phyloP scores from a whole-genome alignment of 30 jellyfish, hydroid and myxozoan species.

The Haliclystus octoradiatus region DNA sequence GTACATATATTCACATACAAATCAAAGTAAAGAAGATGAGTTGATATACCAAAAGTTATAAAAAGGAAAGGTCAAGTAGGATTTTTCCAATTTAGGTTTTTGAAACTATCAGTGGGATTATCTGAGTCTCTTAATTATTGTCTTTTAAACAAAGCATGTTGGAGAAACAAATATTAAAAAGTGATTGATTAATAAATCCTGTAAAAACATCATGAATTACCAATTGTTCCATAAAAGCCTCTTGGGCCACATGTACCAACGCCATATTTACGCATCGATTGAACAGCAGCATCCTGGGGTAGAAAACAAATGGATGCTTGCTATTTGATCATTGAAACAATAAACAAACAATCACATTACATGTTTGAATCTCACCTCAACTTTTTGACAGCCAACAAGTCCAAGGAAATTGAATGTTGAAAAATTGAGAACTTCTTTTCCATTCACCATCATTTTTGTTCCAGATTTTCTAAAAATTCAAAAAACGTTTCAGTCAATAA shows the following conservation, averaged over 20 bases:
- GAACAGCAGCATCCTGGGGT: slow-evolving; percentile 49
- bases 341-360: not conserved
- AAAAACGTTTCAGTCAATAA: not conserved
- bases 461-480: slow-evolving; percentile 68
- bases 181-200: no score
- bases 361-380: slow-evolving; percentile 53
- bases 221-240: slow-evolving; percentile 97
- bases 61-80: no score
- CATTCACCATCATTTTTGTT: slow-evolving; percentile 49
- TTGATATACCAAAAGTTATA: no score
- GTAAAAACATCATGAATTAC: no score
- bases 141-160: no score
- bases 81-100: no score
- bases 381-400: slow-evolving; percentile 66
- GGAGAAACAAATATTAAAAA: no score
- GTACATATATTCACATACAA: no score
- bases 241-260: slow-evolving; percentile 99
- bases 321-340: not conserved
- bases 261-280: slow-evolving; percentile 74
- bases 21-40: no score
- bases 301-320: not conserved
- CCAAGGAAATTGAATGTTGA: slow-evolving; percentile 96
- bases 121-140: no score
- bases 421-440: slow-evolving; percentile 74
- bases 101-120: no score